phyloP scores from a whole-genome alignment of 2,888 invertebrate species.

The Oligia latruncula region DNA sequence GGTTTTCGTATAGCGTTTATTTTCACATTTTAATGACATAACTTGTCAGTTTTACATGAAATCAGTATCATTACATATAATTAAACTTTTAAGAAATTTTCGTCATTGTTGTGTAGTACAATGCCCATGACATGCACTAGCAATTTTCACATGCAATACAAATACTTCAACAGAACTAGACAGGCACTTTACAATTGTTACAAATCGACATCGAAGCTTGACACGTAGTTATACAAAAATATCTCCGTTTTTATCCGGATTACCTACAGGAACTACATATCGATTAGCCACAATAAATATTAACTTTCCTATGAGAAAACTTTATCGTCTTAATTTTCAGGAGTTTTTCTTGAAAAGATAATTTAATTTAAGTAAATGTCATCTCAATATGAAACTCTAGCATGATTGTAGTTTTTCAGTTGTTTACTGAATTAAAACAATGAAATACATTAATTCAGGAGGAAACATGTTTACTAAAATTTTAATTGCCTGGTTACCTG shows the following conservation, averaged over 20 bases:
- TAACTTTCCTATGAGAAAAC: background rate
- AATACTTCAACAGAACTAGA: constrained; percentile 22
- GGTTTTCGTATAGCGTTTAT: constrained; percentile 63
- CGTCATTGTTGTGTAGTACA: constrained; percentile 51
- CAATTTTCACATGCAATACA: constrained; percentile 52
- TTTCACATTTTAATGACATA: constrained; percentile 72
- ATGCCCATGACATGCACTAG: constrained; percentile 42
- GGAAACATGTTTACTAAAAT: background rate
- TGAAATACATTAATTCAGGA: background rate
- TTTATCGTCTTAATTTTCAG: background rate
- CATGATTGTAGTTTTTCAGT: background rate
- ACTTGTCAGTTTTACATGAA: constrained; percentile 67
- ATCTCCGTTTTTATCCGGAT: background rate
- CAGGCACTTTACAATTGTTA: background rate
- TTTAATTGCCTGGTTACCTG: background rate
- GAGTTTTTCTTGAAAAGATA: background rate
- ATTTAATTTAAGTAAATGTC: background rate
- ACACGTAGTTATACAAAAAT: background rate
- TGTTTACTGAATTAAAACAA: background rate
- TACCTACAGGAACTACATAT: background rate
- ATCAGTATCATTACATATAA: constrained; percentile 62
- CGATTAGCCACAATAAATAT: background rate
- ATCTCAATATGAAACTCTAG: background rate
- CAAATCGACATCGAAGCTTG: background rate
- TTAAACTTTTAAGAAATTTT: constrained; percentile 58